Evolutionary conservation across 2,113 vertebrate genomes (phyloP).

Genomic region (Microcebus lehilahytsara): DNA sequence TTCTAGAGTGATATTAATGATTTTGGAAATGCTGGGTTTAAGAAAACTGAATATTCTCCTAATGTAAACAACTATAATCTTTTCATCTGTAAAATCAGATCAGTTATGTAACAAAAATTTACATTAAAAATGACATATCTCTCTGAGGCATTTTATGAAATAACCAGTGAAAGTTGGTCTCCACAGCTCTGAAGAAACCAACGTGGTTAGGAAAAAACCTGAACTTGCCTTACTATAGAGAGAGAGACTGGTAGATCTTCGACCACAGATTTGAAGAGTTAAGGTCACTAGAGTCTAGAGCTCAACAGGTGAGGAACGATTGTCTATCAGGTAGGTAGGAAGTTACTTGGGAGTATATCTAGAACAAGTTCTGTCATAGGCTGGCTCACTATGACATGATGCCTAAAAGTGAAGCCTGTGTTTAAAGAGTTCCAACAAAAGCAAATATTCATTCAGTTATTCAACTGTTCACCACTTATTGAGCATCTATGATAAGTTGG

Average conservation of each 20-base stretch:
- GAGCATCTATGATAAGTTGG: neutral
- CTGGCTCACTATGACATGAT: neutral
- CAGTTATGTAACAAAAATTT: slow-evolving; percentile 40
- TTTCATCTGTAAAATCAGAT: slow-evolving; percentile 54
- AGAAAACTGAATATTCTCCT: neutral
- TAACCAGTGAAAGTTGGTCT: neutral
- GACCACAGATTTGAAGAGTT: neutral
- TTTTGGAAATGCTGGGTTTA: neutral
- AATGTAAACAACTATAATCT: slow-evolving; percentile 32
- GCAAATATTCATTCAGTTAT: neutral
- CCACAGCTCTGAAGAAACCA: neutral
- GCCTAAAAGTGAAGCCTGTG: neutral
- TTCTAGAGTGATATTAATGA: slow-evolving; percentile 16
- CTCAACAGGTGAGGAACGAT: neutral
- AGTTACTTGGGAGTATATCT: too few relatives aligned
- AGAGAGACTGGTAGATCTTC: neutral
- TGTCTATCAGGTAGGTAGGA: neutral
- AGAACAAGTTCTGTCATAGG: neutral
- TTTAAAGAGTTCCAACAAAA: neutral
- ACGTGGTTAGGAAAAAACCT: neutral
- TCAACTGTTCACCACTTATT: neutral
- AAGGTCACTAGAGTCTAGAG: neutral
- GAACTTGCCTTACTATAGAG: neutral
- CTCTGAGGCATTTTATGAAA: slow-evolving; percentile 38
- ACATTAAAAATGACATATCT: slow-evolving; percentile 49